Evolutionary conservation across 37 sponge, comb jelly and placozoan species (phyloP), one percentile per base, ranked within the genome.

Genomic region (Corticium candelabrum): DNA sequence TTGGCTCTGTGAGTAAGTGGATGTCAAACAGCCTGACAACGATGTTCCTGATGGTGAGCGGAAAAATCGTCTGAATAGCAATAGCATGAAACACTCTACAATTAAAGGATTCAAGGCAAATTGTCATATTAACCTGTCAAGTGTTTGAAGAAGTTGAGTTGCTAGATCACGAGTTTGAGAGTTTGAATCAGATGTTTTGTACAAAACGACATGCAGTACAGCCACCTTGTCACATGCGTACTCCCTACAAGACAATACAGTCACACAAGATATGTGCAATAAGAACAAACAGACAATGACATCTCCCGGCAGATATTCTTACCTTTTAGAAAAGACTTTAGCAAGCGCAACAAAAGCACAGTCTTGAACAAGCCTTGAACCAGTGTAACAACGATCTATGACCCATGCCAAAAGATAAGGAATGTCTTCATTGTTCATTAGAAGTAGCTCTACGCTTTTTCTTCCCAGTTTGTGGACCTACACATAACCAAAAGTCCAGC

Each of bases 191-290:
- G 85, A 85, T 3, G 93, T 87, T 82, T 89, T 92, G 90, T 79
- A 89, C 40, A 95, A 84, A 1, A 87, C 83, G 75, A 91, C 81
- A 38, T 95, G 87, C 1, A 95, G 84, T 2, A 89, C 40, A 15
- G 84, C 82, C 21, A 95, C 80, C 87, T 89, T 79, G 69, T 91
- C 85, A 80, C 89, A 91, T 0, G 92, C 92, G 67, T 95, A 95
- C 34, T 73, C 41, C 73, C 73, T 29, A 70, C 21, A 4, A 70
- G 73, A 70, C 56, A 43, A 43, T 43, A 11, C 56, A n/a, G n/a
- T n/a, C n/a, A n/a, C n/a, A n/a, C n/a, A n/a, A n/a, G n/a, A n/a
- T n/a, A n/a, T n/a, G n/a, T n/a, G n/a, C n/a, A n/a, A n/a, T n/a
- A n/a, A 43, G 56, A 43, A 11, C 11, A 43, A 43, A 43, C 5